Evolutionary conservation across 2,888 invertebrate species (phyloP).

Genomic region (Lasioglossum villosulum): DNA sequence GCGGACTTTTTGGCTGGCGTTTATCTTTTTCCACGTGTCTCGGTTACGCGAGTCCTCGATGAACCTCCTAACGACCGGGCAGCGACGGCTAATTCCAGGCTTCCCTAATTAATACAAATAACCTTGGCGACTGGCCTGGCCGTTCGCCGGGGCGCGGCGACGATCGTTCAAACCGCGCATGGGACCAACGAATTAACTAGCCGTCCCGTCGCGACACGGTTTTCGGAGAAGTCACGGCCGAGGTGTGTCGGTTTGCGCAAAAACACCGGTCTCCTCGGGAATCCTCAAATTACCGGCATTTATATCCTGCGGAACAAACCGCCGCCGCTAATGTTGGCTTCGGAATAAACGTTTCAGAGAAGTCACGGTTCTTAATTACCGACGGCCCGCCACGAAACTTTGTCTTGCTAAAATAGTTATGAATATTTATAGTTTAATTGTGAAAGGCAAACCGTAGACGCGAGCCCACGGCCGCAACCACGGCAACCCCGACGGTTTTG

Average conservation of each 20-base stretch:
- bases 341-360: slow-evolving; percentile 46
- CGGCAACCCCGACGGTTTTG: slow-evolving; percentile 27
- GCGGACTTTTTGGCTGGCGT: slow-evolving; percentile 20
- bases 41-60: slow-evolving; percentile 42
- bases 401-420: slow-evolving; percentile 57
- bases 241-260: slow-evolving; percentile 9
- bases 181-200: slow-evolving; percentile 56
- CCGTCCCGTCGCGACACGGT: slow-evolving; percentile 34
- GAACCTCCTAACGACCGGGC: slow-evolving; percentile 60
- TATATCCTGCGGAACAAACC: slow-evolving; percentile 46
- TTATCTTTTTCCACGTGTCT: slow-evolving; percentile 43
- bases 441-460: slow-evolving; percentile 31
- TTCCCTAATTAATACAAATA: slow-evolving; percentile 71
- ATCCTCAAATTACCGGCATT: slow-evolving; percentile 64
- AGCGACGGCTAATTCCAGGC: slow-evolving; percentile 64
- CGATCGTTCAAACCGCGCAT: slow-evolving; percentile 14
- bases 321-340: slow-evolving; percentile 50
- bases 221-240: neutral
- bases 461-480: neutral
- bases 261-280: slow-evolving; percentile 37
- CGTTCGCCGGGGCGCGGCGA: slow-evolving; percentile 21
- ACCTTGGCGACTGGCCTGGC: slow-evolving; percentile 26
- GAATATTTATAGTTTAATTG: slow-evolving; percentile 64
- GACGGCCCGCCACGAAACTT: slow-evolving; percentile 36
- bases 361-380: slow-evolving; percentile 66